Evolutionary conservation across 2,797 vertebrate genomes (phyloP), one percentile per base, ranked within the genome.

Genomic region (Acanthurus tractus): DNA sequence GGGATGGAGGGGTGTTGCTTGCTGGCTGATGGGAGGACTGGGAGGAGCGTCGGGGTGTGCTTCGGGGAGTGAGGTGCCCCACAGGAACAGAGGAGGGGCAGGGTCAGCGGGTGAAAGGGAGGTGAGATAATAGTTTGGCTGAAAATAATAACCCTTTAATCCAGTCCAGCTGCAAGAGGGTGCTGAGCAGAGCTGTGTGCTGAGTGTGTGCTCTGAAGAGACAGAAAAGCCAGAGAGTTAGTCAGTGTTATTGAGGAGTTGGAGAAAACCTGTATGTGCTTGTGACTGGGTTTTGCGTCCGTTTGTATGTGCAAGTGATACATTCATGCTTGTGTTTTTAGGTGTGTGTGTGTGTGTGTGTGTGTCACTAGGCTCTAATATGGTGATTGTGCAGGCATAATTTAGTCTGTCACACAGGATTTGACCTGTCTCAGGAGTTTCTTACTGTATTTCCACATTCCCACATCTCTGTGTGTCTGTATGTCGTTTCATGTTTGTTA

Each of bases 81-180:
- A 86, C 83, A 89, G 90, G 86, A 90, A 88, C 90, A 91, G 89
- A 88, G 91, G 91, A 91, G 92, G 92, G 91, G 84, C 84, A 69
- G 91, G 92, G 91, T 93, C 92, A 91, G 78, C 61, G 86, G 91
- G 91, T 93, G 86, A 91, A 81, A 86, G 88, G 85, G 88, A 92
- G 92, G 92, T 93, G 93, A 93, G 93, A 92, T 93, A 94, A 94
- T 93, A 91, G 84, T 91, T 94, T 92, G 93, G 93, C 91, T 42
- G 76, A 78, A 86, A 91, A 89, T 88, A 91, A 92, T 86, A 88
- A 88, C 65, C 84, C 69, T 70, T 83, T 93, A 93, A 94, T 94
- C 84, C 84, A 89, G 85, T 87, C 90, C 94, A 93, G 93, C 93
- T 94, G 94, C 70, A 73, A 44, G 52, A 86, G 74, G 79, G 86